phyloP scores from a whole-genome alignment of 1,140 invertebrate genomes.

The Thaumatotibia leucotreta region DNA sequence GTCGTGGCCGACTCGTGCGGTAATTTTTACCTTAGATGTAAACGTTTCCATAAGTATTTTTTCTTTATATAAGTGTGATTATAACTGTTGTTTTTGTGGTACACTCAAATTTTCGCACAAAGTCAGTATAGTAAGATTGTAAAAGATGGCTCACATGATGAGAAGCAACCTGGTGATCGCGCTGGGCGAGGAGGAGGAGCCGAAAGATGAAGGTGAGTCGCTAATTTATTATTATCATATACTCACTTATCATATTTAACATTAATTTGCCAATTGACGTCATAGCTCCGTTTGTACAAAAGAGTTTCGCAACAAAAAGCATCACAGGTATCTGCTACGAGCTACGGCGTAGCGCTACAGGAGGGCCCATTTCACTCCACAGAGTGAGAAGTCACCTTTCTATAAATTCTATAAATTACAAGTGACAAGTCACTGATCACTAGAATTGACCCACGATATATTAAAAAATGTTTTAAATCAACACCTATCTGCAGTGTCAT shows the following conservation, averaged over 20 bases:
- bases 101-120: constrained; percentile 53
- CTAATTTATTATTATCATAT: neutral
- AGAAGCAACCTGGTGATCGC: constrained; percentile 59
- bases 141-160: constrained; percentile 62
- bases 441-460: too few relatives aligned
- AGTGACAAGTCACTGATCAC: too few relatives aligned
- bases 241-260: neutral
- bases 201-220: constrained; percentile 56
- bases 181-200: constrained; percentile 26
- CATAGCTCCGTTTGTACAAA: neutral
- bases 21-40: constrained; percentile 35
- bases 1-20: constrained; percentile 60
- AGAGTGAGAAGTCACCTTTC: neutral
- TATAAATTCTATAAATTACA: too few relatives aligned
- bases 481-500: too few relatives aligned
- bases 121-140: constrained; percentile 58
- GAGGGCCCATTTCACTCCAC: neutral
- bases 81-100: constrained; percentile 29
- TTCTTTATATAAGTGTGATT: constrained; percentile 24
- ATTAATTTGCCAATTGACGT: neutral
- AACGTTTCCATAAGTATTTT: constrained; percentile 23
- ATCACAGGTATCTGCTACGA: neutral
- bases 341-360: neutral
- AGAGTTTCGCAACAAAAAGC: neutral
- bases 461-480: too few relatives aligned